A percentile compares a stretch with the other conserved stretches of the same genome.
Conservation (phyloP, 2,888 invertebrate genomes). For the Pycnomerus fuliginosus region DNA sequence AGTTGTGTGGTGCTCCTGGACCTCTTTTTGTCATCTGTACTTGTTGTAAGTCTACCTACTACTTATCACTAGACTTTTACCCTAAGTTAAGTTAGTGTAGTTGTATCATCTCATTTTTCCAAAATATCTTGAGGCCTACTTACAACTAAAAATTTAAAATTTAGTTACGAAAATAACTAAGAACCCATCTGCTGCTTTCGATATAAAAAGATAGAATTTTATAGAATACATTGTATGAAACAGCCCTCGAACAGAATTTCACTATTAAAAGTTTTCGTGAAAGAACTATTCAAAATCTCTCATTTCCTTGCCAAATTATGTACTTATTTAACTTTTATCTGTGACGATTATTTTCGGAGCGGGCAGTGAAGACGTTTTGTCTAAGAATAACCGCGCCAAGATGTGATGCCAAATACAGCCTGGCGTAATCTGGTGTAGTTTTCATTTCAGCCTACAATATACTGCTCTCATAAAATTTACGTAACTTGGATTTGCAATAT, state of each 20-base stretch:
- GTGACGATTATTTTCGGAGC: slow-evolving; percentile 27
- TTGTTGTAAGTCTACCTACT: slow-evolving; percentile 42
- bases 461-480: slow-evolving; percentile 9
- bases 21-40: slow-evolving; percentile 47
- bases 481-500: no score
- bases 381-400: slow-evolving; percentile 32
- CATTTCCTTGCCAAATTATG: neutral
- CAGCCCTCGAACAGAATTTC: no score
- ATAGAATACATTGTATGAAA: no score
- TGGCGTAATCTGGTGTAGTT: slow-evolving; percentile 31
- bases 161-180: no score
- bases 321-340: no score
- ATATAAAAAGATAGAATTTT: no score
- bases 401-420: slow-evolving; percentile 43
- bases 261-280: no score
- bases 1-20: slow-evolving; percentile 55
- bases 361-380: slow-evolving; percentile 29
- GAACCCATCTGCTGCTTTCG: no score
- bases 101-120: neutral
- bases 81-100: neutral
- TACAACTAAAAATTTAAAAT: no score
- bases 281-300: no score
- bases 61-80: neutral
- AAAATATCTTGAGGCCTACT: no score
- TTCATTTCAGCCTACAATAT: slow-evolving; percentile 27